Conservation (phyloP, 2,113 vertebrate genomes). For the Orientallactaga bullata region DNA sequence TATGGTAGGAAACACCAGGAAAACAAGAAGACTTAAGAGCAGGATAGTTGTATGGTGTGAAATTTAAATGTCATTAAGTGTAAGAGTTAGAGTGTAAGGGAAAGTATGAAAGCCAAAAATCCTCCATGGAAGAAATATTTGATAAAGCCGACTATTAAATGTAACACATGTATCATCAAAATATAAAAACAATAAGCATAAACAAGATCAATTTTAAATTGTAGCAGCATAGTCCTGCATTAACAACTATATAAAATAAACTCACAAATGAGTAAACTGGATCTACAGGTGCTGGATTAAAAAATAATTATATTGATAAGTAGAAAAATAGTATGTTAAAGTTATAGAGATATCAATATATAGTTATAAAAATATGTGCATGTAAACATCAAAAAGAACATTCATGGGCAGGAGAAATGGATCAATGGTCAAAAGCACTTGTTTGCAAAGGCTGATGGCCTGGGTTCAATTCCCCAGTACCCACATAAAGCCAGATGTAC, state of each 20-base stretch:
- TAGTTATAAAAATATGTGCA: neutral
- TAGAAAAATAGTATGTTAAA: neutral
- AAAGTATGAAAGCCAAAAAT: neutral
- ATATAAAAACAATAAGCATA: neutral
- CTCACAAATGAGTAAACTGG: neutral
- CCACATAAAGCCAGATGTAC: too few relatives aligned
- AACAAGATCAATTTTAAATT: neutral
- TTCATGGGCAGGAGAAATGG: neutral
- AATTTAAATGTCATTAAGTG: neutral
- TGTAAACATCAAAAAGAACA: neutral
- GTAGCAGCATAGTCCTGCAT: neutral
- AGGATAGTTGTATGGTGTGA: neutral
- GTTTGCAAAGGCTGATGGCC: too few relatives aligned
- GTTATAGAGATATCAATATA: neutral
- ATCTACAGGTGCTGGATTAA: neutral
- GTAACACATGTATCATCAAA: neutral
- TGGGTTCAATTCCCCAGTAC: too few relatives aligned
- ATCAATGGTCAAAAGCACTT: too few relatives aligned
- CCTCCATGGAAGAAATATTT: constrained; percentile 2
- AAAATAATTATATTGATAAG: neutral
- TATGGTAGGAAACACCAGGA: neutral
- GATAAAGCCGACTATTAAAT: neutral
- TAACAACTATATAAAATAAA: neutral
- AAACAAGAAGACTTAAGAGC: neutral
- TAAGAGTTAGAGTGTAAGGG: neutral